Evolutionary conservation across 2,113 vertebrate genomes (phyloP), one percentile per base, ranked within the genome.

Genomic region (Stigmatopora argus): DNA sequence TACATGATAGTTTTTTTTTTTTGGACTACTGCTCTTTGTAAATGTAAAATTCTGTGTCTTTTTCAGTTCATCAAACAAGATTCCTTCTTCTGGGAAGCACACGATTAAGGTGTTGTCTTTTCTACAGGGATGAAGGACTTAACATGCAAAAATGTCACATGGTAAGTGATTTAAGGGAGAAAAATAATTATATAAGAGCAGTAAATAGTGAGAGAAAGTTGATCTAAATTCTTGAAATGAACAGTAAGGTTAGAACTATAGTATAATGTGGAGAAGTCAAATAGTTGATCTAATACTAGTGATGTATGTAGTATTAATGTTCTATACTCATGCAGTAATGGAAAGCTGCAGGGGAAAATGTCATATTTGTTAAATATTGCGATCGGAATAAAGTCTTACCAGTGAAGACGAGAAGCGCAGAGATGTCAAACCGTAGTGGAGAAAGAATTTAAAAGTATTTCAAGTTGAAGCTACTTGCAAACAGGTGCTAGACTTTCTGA

Each of bases 401-500:
- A 52, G 49, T 52, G 52, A 53, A 23, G 52, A 53, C 19, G 11
- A 52, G 8, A 18, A 49, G 6, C 18, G 48, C n/a, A n/a, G 19
- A 53, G 21, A 21, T 53, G 52, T 55, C 52, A 55, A 6, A 26
- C 21, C 13, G 23, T 55, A 5, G 21, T 55, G 21, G 21, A 55
- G 52, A 55, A 55, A 55, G 19, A 23, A 53, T 19, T n/a, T 5
- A 53, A 8, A 12, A 13, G 12, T 21, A 34, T 0, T 11, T 12
- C 67, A 67, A 46, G 70, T 74, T 49, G 5, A 9, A n/a, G 13
- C 47, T 70, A 56, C 61, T 64, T 56, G 63, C 66, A 21, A 52
- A 62, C 77, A 79, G 77, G 84, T 82, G 75, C 78, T 70, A 31
- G 26, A 64, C 49, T 58, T 73, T 62, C 35, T 67, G 62, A 80